A percentile compares a stretch with the other conserved stretches of the same genome.
Conservation (phyloP, 2,888 invertebrate genomes). For the Phasia obesa region DNA sequence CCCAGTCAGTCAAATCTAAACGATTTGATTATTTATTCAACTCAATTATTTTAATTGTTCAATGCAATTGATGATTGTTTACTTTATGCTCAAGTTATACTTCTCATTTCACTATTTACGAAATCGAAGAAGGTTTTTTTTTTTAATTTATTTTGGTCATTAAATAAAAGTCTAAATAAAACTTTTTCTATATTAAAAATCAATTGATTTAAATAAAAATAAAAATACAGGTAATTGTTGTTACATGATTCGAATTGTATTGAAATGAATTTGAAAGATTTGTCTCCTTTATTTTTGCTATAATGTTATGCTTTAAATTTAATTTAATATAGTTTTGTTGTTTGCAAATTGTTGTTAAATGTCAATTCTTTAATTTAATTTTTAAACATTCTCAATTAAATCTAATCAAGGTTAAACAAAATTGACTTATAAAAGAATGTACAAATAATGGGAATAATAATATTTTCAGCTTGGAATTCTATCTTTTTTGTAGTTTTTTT, state of each 20-base stretch:
- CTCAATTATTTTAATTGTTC: slow-evolving; percentile 33
- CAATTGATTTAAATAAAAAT: slow-evolving; percentile 27
- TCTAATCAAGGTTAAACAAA: slow-evolving; percentile 66
- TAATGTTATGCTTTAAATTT: slow-evolving; percentile 36
- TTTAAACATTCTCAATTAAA: slow-evolving; percentile 65
- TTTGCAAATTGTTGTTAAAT: slow-evolving; percentile 46
- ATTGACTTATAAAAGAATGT: slow-evolving; percentile 43
- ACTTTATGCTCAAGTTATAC: background rate
- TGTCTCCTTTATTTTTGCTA: slow-evolving; percentile 10
- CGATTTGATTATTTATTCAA: slow-evolving; percentile 27
- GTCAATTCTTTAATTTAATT: slow-evolving; percentile 66
- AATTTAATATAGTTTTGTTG: slow-evolving; percentile 20
- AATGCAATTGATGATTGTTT: slow-evolving; percentile 46
- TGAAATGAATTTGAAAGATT: slow-evolving; percentile 42
- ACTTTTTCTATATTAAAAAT: slow-evolving; percentile 28
- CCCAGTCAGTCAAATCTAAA: slow-evolving; percentile 65
- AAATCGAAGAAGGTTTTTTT: slow-evolving; percentile 37
- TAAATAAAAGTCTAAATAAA: slow-evolving; percentile 8
- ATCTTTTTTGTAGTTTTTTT: background rate
- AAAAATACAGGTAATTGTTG: slow-evolving; percentile 57
- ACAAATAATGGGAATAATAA: slow-evolving; percentile 40
- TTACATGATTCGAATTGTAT: slow-evolving; percentile 51
- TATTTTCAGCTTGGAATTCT: slow-evolving; percentile 15
- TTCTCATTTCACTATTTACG: slow-evolving; percentile 39
- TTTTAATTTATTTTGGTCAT: background rate